Evolutionary conservation across 2,113 vertebrate species (phyloP).

Genomic region (Mastomys natalensis): DNA sequence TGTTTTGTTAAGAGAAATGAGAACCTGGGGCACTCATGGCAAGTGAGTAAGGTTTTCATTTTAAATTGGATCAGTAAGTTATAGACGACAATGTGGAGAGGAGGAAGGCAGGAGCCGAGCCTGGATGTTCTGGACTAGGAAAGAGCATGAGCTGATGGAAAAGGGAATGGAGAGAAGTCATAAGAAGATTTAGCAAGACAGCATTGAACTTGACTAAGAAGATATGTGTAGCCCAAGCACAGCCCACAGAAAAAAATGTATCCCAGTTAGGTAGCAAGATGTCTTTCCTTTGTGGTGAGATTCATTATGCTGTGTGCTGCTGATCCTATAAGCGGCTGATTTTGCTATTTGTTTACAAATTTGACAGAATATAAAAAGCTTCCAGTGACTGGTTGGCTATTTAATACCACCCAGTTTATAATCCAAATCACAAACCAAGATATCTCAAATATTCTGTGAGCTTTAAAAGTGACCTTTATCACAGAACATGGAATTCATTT

Average conservation of each 20-base stretch:
- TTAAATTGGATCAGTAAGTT: not conserved
- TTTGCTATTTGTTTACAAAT: constrained; percentile 20
- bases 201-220: not conserved
- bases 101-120: fast-evolving
- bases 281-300: not conserved
- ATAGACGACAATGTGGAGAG: not conserved
- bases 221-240: not conserved
- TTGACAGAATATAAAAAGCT: not conserved
- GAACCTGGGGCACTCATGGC: not conserved
- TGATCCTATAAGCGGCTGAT: not conserved
- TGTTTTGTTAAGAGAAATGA: not conserved
- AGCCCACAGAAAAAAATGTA: not conserved
- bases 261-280: not conserved
- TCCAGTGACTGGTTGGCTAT: not conserved
- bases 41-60: not conserved
- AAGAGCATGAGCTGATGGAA: fast-evolving
- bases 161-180: not conserved
- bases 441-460: not conserved
- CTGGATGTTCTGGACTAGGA: not conserved
- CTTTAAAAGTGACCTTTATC: not conserved
- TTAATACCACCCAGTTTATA: not conserved
- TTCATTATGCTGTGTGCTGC: not conserved
- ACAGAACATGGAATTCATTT: not conserved
- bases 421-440: not conserved
- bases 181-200: not conserved